Conservation (phyloP, 2,888 invertebrate genomes). For the Lucinisca nassula region DNA sequence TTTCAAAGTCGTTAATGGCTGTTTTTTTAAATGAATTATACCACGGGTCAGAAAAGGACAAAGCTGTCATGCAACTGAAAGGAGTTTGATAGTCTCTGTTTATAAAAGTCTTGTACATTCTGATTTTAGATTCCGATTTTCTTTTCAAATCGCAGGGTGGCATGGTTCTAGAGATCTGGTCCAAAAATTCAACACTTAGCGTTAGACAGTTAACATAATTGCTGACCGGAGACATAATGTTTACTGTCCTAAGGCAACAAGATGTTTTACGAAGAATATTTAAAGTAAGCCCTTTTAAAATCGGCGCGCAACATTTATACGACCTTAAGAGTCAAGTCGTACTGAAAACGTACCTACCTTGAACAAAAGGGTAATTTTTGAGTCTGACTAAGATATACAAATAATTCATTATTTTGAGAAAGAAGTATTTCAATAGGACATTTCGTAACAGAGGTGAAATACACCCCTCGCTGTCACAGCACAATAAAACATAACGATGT, state of each 20-base stretch:
- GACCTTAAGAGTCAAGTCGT: not conserved
- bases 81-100: not conserved
- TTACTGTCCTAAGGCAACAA: not conserved
- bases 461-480: too few species aligned
- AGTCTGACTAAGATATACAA: not conserved
- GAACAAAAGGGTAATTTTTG: not conserved
- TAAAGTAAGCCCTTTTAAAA: not conserved
- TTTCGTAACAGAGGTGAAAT: too few species aligned
- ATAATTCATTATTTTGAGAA: too few species aligned
- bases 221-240: not conserved
- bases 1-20: not conserved
- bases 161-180: not conserved
- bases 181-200: not conserved
- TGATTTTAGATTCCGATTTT: not conserved
- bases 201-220: not conserved
- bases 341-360: not conserved
- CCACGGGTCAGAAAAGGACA: not conserved
- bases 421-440: too few species aligned
- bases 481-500: too few species aligned
- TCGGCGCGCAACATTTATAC: not conserved
- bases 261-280: not conserved
- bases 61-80: not conserved
- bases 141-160: not conserved
- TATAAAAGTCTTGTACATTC: not conserved
- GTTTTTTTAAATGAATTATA: not conserved